Evolutionary conservation across 2,113 vertebrate genomes (phyloP), one percentile per base, ranked within the genome.

Genomic region (Epinephelus cyanopodus): DNA sequence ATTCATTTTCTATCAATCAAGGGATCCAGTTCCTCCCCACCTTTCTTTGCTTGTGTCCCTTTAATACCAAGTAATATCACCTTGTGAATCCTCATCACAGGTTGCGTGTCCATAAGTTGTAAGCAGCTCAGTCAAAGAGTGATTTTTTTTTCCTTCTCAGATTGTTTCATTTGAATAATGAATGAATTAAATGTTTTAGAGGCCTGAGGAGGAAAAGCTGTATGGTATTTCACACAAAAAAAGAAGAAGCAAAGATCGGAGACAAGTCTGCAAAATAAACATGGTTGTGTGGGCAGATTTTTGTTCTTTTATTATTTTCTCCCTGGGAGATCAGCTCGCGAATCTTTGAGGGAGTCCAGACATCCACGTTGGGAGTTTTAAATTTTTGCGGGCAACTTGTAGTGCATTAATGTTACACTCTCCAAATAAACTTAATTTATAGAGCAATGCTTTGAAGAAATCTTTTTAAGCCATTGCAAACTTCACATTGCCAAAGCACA

Each of bases 51-150:
- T 42, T 10, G 8, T 79, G 13, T 8, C 5, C 6, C 11, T 7
- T 25, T 7, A 29, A 54, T 10, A 27, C 25, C 7, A 47, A 79
- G 2, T 8, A 57, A 19, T 37, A 23, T 56, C 25, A 48, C 9
- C 19, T 23, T 37, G 5, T 15, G 52, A 11, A 39, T 18, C 67
- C 18, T 77, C 52, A 7, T 42, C 52, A 39, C 37, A 70, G 37
- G 45, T 27, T 84, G 70, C 42, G 21, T 60, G 15, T 66, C 66
- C 6, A 1, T 54, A 37, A 45, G 27, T 58, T 76, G 21, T 78
- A 48, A 62, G 47, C 23, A 27, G 12, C 18, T 48, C 7, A 54
- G 21, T 25, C 33, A 53, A 53, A 56, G 61, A 29, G n/a, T 42
- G 33, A 37, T 37, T 37, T 37, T 37, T 37, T 74, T 54, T 65